Evolutionary conservation across 2,113 vertebrate species (phyloP).

Genomic region (Coracopsis vasa): DNA sequence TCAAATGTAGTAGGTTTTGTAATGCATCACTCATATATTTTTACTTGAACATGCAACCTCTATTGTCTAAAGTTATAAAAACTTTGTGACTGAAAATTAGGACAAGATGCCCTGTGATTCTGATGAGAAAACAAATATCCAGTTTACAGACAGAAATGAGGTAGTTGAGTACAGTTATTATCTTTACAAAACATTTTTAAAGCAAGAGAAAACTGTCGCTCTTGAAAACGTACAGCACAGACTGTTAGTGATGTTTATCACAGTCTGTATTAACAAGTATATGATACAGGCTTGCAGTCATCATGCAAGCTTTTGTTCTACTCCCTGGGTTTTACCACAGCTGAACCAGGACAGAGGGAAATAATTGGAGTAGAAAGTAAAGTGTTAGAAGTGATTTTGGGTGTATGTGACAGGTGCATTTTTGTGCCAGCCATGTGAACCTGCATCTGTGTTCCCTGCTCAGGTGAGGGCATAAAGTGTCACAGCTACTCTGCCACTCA

Average conservation of each 20-base stretch:
- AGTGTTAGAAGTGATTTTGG: background rate
- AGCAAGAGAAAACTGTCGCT: background rate
- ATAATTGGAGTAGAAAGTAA: background rate
- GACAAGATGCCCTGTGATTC: background rate
- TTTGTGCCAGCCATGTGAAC: background rate
- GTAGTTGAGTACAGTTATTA: background rate
- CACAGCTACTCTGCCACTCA: background rate
- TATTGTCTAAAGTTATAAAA: background rate
- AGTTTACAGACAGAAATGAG: background rate
- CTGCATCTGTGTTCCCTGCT: background rate
- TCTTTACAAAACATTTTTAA: background rate
- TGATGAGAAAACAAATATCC: background rate
- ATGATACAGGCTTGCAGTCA: background rate
- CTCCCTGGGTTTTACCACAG: background rate
- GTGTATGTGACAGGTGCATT: background rate
- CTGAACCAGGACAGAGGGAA: background rate
- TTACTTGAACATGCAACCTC: background rate
- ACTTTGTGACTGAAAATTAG: background rate
- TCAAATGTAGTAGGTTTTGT: background rate
- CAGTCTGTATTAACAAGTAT: background rate
- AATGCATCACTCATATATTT: background rate
- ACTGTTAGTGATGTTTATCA: background rate
- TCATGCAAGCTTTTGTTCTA: background rate
- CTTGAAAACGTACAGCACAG: background rate
- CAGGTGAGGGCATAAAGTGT: background rate